phyloP scores from a whole-genome alignment of 2,888 invertebrate genomes.

The Andrena fulva region DNA sequence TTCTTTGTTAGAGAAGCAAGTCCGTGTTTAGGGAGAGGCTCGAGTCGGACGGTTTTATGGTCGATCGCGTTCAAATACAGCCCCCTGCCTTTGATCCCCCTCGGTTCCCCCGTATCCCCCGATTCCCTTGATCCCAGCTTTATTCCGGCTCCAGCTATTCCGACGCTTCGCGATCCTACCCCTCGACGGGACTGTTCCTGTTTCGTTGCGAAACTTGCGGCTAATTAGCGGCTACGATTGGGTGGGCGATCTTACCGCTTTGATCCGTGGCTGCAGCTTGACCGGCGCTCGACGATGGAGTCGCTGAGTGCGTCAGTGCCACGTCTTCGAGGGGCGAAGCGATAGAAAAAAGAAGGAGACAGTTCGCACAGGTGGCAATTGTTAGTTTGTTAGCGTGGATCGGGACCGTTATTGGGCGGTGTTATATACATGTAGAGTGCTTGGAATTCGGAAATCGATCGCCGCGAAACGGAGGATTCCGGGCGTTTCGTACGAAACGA shows the following conservation, averaged over 20 bases:
- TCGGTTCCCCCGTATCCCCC: not conserved
- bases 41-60: slow-evolving; percentile 43
- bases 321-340: slow-evolving; percentile 74
- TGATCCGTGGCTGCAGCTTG: slow-evolving; percentile 76
- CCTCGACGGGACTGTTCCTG: not conserved
- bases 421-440: not conserved
- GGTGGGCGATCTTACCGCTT: slow-evolving; percentile 75
- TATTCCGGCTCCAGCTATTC: slow-evolving; percentile 20
- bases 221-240: slow-evolving; percentile 1
- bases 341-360: slow-evolving; percentile 57
- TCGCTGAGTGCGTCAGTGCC: slow-evolving; percentile 77
- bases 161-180: not conserved
- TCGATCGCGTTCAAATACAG: slow-evolving; percentile 57
- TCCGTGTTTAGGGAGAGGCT: slow-evolving; percentile 27
- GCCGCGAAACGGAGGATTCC: slow-evolving; percentile 10
- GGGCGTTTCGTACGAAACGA: not conserved
- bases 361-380: slow-evolving; percentile 47
- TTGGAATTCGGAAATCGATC: not conserved
- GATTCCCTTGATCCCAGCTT: not conserved
- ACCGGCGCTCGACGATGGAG: slow-evolving; percentile 78
- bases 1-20: slow-evolving; percentile 59
- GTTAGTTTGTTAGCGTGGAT: slow-evolving; percentile 40
- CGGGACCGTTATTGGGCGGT: slow-evolving; percentile 8
- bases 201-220: not conserved
- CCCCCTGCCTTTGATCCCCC: slow-evolving; percentile 47